Evolutionary conservation across 2,888 invertebrate genomes (phyloP).

Genomic region (Hofmannophila pseudospretella): DNA sequence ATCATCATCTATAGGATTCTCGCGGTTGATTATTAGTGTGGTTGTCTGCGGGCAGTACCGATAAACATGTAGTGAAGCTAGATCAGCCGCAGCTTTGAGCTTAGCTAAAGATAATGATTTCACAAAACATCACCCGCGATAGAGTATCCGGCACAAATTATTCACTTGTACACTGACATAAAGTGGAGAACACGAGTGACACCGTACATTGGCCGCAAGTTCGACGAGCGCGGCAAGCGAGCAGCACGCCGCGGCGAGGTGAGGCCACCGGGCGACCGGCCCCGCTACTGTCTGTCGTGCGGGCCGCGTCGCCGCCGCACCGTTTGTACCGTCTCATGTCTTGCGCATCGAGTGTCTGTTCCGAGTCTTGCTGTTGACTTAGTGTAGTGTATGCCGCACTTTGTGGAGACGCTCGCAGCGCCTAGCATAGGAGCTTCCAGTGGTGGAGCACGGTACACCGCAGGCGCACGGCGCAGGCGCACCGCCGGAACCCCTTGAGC

Average conservation of each 20-base stretch:
- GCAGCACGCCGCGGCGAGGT: conserved; percentile 22
- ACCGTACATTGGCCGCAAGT: conserved; percentile 22
- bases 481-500: conserved; percentile 65
- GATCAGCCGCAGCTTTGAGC: conserved; percentile 61
- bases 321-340: conserved; percentile 67
- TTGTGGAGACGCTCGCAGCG: conserved; percentile 56
- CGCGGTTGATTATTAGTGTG: conserved; percentile 47
- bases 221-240: conserved; percentile 13
- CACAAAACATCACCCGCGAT: conserved; percentile 28
- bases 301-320: conserved; percentile 29
- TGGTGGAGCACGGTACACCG: conserved; percentile 61
- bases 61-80: conserved; percentile 52
- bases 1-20: conserved; percentile 48
- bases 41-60: conserved; percentile 30
- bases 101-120: conserved; percentile 40
- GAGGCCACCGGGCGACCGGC: conserved; percentile 19
- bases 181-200: conserved; percentile 24
- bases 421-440: conserved; percentile 67
- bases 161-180: conserved; percentile 29
- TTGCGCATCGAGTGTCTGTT: conserved; percentile 70
- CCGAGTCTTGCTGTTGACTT: conserved; percentile 69
- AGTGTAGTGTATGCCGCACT: conserved; percentile 75
- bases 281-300: conserved; percentile 20
- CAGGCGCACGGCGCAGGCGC: conserved; percentile 30
- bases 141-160: conserved; percentile 28